phyloP scores from a whole-genome alignment of 2,888 invertebrate genomes.

The Thymelicus sylvestris region DNA sequence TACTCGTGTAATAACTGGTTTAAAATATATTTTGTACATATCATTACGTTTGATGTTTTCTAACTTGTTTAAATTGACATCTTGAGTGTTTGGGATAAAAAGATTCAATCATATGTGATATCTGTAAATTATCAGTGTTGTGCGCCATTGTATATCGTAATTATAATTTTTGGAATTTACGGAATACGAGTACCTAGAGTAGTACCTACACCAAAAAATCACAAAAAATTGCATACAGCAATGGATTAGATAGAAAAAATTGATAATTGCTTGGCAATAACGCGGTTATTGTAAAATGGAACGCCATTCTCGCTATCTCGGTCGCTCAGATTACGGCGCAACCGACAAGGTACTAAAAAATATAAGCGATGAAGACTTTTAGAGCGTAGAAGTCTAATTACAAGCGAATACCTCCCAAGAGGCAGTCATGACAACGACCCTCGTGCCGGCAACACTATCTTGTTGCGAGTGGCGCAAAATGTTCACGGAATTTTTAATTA shows the following conservation, averaged over 20 bases:
- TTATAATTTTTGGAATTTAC: not conserved
- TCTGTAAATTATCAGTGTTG: not conserved
- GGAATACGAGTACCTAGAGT: not conserved
- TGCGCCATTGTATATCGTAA: constrained; percentile 11
- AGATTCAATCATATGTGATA: too few relatives aligned
- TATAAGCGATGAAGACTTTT: constrained; percentile 69
- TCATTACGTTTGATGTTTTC: too few relatives aligned
- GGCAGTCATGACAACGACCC: constrained; percentile 79
- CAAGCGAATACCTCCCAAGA: constrained; percentile 79
- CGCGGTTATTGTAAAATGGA: constrained; percentile 40
- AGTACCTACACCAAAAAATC: not conserved
- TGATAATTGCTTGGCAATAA: constrained; percentile 1
- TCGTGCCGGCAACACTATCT: constrained; percentile 79
- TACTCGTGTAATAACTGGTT: too few relatives aligned
- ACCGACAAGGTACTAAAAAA: constrained; percentile 57
- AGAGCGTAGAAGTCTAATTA: constrained; percentile 77
- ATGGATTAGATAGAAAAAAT: not conserved
- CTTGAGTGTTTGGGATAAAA: too few relatives aligned
- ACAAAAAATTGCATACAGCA: too few relatives aligned
- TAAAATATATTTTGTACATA: too few relatives aligned
- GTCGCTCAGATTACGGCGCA: constrained; percentile 45
- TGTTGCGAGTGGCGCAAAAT: constrained; percentile 81
- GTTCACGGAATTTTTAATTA: constrained; percentile 85
- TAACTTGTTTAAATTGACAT: too few relatives aligned
- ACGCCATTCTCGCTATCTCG: constrained; percentile 54